Percentiles rank a stretch among this genome's conserved stretches.
phyloP scores from a whole-genome alignment of 2,113 vertebrate genomes.

The Corythaeola cristata region DNA sequence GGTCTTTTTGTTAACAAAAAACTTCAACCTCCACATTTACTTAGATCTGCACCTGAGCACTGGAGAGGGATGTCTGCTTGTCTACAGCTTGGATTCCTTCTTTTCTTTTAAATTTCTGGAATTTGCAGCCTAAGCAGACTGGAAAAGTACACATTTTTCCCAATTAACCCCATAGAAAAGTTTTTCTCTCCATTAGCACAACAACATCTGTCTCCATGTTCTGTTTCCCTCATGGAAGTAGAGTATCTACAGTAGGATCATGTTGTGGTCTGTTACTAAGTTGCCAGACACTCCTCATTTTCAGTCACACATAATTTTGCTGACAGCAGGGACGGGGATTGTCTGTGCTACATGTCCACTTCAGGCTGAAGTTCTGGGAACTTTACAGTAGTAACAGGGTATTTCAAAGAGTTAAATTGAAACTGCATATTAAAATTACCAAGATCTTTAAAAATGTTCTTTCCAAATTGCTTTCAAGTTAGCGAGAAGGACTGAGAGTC shows the following conservation, averaged over 20 bases:
- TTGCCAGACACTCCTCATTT: not conserved
- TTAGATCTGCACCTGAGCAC: not conserved
- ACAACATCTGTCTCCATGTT: not conserved
- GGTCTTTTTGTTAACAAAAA: conserved; percentile 1
- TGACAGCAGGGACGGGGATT: not conserved
- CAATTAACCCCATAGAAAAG: not conserved
- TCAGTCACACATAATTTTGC: not conserved
- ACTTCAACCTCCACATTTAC: not conserved
- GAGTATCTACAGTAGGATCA: not conserved
- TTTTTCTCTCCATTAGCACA: not conserved
- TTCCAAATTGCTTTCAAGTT: not conserved
- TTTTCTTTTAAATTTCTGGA: not conserved
- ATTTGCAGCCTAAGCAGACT: not conserved
- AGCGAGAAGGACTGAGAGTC: not conserved
- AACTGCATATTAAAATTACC: not conserved
- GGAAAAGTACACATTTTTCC: not conserved
- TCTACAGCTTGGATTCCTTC: not conserved
- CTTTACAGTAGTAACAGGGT: not conserved
- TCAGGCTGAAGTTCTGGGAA: not conserved
- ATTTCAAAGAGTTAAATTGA: not conserved
- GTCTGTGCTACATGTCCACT: not conserved
- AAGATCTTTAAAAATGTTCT: not conserved
- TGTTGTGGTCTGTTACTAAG: not conserved
- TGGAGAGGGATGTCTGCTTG: not conserved
- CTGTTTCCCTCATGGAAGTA: not conserved